Percentiles rank a stretch among this genome's conserved stretches.
Conservation (phyloP, 2,888 invertebrate species). For the Ashinkailepas kermadecensis region DNA sequence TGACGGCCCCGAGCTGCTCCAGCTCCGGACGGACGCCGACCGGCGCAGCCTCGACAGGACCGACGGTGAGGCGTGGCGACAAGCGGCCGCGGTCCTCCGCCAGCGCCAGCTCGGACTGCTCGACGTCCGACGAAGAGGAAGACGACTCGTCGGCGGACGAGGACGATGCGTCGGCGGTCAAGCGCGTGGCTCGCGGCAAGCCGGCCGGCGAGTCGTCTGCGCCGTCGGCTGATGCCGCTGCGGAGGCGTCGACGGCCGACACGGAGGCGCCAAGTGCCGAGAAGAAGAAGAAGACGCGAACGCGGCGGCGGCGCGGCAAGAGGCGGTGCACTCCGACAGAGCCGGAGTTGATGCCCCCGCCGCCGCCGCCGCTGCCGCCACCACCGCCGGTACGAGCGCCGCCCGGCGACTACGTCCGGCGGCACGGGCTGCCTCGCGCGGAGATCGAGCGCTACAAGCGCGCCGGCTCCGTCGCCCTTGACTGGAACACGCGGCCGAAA, state of each 20-base stretch:
- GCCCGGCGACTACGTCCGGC: background rate
- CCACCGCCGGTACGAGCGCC: background rate
- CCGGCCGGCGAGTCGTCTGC: background rate
- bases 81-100: background rate
- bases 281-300: conserved; percentile 1
- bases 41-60: background rate
- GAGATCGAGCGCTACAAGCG: conserved; percentile 9
- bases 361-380: background rate
- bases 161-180: background rate
- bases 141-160: background rate
- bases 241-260: background rate
- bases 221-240: background rate
- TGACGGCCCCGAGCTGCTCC: background rate
- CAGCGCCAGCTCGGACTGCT: background rate
- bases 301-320: background rate
- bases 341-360: background rate
- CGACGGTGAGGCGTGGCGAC: background rate
- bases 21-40: too few relatives aligned
- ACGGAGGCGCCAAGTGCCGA: background rate
- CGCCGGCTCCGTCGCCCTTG: background rate
- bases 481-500: background rate
- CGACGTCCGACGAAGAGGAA: background rate
- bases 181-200: background rate
- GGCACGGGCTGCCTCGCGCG: background rate
- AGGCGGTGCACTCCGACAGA: background rate